Conservation (phyloP, 2,797 vertebrate species). For the Megalops cyprinoides region DNA sequence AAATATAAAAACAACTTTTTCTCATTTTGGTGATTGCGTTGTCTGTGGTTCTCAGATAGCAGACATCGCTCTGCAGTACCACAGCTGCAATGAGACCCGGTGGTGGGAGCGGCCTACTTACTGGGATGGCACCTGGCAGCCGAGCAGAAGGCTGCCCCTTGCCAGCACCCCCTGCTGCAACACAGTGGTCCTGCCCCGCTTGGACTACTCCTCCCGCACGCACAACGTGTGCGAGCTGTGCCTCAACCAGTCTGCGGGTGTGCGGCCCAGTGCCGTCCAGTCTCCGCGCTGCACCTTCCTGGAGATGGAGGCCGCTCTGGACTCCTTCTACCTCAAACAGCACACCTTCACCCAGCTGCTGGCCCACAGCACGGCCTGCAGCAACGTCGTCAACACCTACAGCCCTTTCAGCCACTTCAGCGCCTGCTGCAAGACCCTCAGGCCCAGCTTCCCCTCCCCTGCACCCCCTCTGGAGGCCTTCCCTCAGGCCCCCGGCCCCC, state of each 20-base stretch:
- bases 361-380: slow-evolving; percentile 68
- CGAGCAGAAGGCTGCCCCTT: slow-evolving; percentile 22
- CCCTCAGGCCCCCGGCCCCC: slow-evolving; percentile 44
- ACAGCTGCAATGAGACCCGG: slow-evolving; percentile 75
- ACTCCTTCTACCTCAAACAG: slow-evolving; percentile 78
- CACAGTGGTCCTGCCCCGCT: slow-evolving; percentile 76
- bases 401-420: slow-evolving; percentile 85
- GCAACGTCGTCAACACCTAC: slow-evolving; percentile 80
- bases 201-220: slow-evolving; percentile 68
- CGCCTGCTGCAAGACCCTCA: slow-evolving; percentile 85
- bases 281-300: slow-evolving; percentile 71
- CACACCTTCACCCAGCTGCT: slow-evolving; percentile 51
- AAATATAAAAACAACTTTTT: background rate
- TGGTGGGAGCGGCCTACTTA: background rate
- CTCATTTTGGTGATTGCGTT: background rate
- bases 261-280: slow-evolving; percentile 57
- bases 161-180: slow-evolving; percentile 79
- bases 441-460: slow-evolving; percentile 52
- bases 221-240: slow-evolving; percentile 87
- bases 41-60: slow-evolving; percentile 75
- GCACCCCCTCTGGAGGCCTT: slow-evolving; percentile 47
- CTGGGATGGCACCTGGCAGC: slow-evolving; percentile 41
- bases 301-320: slow-evolving; percentile 72
- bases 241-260: slow-evolving; percentile 64
- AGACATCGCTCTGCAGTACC: slow-evolving; percentile 87